These are phyloP conservation scores for Catocala nupta DNA, from an alignment of 2,888 invertebrate genomes.

Conservation along the genomic window DNA sequence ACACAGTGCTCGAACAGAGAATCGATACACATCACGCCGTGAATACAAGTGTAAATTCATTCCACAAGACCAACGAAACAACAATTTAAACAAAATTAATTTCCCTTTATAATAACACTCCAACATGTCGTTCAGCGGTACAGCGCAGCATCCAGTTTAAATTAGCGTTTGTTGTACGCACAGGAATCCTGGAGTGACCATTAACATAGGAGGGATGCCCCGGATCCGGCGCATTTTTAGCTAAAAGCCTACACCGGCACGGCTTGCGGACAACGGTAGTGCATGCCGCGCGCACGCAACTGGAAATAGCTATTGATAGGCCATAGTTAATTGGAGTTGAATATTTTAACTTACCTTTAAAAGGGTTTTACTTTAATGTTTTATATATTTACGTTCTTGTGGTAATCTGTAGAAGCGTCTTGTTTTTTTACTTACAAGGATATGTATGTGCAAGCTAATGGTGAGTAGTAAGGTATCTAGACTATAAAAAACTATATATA, in stretches of 20 bases:
- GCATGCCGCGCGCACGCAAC: slow-evolving; percentile 32
- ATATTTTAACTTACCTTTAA: slow-evolving; percentile 11
- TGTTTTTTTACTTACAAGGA: too few relatives aligned
- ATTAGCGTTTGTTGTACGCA: slow-evolving; percentile 73
- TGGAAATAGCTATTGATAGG: slow-evolving; percentile 60
- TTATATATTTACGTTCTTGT: too few relatives aligned
- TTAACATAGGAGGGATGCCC: slow-evolving; percentile 77
- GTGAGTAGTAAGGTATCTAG: too few relatives aligned
- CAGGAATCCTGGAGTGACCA: slow-evolving; percentile 67
- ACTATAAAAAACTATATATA: too few relatives aligned
- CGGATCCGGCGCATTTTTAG: slow-evolving; percentile 61
- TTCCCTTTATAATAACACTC: slow-evolving; percentile 5
- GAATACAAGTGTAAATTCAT: too few relatives aligned
- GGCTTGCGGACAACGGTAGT: slow-evolving; percentile 33
- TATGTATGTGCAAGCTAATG: too few relatives aligned
- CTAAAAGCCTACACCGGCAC: slow-evolving; percentile 64
- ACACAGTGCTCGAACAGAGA: too few relatives aligned
- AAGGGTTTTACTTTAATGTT: background rate
- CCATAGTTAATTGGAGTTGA: slow-evolving; percentile 51
- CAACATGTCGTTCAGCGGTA: slow-evolving; percentile 50
- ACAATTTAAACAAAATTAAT: too few relatives aligned
- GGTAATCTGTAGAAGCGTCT: too few relatives aligned
- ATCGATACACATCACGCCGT: too few relatives aligned
- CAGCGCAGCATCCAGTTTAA: slow-evolving; percentile 72
- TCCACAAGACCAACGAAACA: too few relatives aligned